Conservation (phyloP, 2,113 vertebrate species). For the Protobothrops mucrosquamatus region DNA sequence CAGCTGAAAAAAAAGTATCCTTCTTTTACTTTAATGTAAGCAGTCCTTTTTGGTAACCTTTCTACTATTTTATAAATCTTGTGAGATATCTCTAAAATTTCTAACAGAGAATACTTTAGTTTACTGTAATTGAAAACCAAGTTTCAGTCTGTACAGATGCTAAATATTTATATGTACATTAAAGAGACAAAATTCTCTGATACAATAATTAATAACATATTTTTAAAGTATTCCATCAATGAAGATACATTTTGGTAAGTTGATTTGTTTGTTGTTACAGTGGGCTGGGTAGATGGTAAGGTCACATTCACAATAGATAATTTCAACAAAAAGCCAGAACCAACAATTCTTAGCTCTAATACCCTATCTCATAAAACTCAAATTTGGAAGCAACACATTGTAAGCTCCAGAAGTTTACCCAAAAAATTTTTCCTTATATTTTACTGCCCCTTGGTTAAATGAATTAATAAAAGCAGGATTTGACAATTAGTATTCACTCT, state of each 20-base stretch:
- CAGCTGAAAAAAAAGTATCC: not conserved
- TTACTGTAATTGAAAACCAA: conserved; percentile 31
- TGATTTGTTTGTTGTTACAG: conserved; percentile 44
- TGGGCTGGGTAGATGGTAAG: conserved; percentile 37
- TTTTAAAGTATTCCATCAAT: conserved; percentile 45
- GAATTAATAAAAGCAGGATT: conserved; percentile 58
- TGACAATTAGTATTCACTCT: conserved; percentile 28
- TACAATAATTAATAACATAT: conserved; percentile 50
- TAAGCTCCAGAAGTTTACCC: conserved; percentile 39
- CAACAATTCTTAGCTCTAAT: conserved; percentile 47
- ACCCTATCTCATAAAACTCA: conserved; percentile 57
- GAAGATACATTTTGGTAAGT: conserved; percentile 40
- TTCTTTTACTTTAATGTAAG: not conserved
- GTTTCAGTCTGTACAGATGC: conserved; percentile 9
- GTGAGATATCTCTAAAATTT: not conserved
- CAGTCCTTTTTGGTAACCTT: not conserved
- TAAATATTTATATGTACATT: conserved; percentile 45
- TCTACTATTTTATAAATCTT: not conserved
- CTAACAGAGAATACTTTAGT: conserved; percentile 16
- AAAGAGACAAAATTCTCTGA: conserved; percentile 52
- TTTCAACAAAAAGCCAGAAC: conserved; percentile 35
- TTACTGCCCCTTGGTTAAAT: conserved; percentile 37
- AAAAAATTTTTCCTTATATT: conserved; percentile 56
- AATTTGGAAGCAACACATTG: conserved; percentile 53
- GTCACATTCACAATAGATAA: conserved; percentile 42